A percentile compares a stretch with the other conserved stretches of the same genome.
Conservation (phyloP, 37 sponge, comb jelly and placozoan species). For the Ephydatia muelleri region DNA sequence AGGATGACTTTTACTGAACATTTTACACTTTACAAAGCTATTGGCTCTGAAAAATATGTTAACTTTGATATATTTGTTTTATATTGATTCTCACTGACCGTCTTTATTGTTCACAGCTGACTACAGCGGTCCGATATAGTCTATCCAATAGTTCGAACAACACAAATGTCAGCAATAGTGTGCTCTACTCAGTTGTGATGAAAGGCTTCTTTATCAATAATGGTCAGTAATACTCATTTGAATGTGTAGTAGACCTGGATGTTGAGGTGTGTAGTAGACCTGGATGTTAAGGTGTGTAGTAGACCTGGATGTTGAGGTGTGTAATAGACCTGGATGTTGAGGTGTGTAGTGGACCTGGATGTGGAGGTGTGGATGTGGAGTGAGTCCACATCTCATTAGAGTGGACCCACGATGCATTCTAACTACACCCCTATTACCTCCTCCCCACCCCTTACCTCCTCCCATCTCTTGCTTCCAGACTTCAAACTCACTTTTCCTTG, state of each 20-base stretch:
- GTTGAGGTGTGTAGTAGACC: not conserved
- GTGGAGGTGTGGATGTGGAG: not conserved
- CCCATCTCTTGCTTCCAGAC: not conserved
- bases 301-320: not conserved
- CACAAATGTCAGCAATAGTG: not conserved
- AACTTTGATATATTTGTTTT: no score
- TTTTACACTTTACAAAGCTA: no score
- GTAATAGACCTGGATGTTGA: not conserved
- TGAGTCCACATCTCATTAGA: not conserved
- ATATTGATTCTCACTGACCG: no score
- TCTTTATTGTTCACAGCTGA: no score
- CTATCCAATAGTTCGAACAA: not conserved
- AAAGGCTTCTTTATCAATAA: not conserved
- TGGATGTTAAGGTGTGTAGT: not conserved
- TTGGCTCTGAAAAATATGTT: no score
- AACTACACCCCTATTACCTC: not conserved
- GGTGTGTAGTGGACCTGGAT: not conserved
- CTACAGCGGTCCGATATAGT: not conserved
- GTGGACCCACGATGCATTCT: not conserved
- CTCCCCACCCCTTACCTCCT: not conserved
- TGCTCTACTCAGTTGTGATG: not conserved
- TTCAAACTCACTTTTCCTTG: slow-evolving; percentile 9
- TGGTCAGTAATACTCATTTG: not conserved
- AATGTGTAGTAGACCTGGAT: not conserved
- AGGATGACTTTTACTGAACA: no score